Percentiles rank a stretch among this genome's conserved stretches.
Evolutionary conservation across 2,113 vertebrate genomes (phyloP).

Genomic region (Hypanus sabinus): DNA sequence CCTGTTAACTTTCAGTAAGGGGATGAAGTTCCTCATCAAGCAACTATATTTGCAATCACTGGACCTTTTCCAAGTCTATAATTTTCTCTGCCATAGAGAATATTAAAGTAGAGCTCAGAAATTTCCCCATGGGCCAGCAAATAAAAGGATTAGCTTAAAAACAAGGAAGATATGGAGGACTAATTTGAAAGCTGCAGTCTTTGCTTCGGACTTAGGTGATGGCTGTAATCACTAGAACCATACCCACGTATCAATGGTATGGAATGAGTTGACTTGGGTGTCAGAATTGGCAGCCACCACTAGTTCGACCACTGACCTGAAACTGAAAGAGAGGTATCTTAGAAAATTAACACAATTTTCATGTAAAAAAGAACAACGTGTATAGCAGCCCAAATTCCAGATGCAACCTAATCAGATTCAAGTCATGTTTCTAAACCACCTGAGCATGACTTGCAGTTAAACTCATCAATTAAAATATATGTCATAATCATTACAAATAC

Average conservation of each 20-base stretch:
- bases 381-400: not conserved
- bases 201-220: not conserved
- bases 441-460: not conserved
- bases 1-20: not conserved
- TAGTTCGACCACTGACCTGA: not conserved
- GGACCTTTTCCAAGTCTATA: not conserved
- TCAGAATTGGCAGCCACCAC: not conserved
- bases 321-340: not conserved
- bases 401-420: not conserved
- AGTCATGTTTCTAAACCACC: not conserved
- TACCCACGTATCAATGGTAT: not conserved
- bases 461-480: not conserved
- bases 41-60: not conserved
- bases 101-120: not conserved
- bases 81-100: not conserved
- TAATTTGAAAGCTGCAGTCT: not conserved
- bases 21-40: not conserved
- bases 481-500: not conserved
- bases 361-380: not conserved
- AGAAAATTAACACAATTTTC: conserved; percentile 10
- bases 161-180: not conserved
- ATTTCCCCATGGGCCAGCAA: too few species aligned
- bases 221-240: not conserved
- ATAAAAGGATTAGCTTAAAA: not conserved
- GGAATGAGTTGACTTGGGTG: not conserved